Percentiles rank a stretch among this genome's conserved stretches.
Evolutionary conservation across 2,888 invertebrate species (phyloP).

Genomic region (Notodromas monacha): DNA sequence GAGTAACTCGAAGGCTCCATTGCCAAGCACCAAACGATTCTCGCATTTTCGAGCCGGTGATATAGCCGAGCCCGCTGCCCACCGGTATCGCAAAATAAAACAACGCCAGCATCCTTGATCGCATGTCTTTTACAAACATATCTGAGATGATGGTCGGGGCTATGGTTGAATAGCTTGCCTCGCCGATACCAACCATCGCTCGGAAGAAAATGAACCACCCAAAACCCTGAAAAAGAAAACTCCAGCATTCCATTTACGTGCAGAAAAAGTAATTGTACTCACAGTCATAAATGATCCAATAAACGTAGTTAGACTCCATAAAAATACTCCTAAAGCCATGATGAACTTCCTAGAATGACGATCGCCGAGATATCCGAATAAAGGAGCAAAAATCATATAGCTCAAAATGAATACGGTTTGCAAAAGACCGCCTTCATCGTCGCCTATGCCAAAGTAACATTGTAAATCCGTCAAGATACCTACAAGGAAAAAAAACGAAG

Average conservation of each 20-base stretch:
- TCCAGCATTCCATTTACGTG: too few relatives aligned
- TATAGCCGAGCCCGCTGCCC: conserved; percentile 79
- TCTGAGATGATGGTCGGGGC: conserved; percentile 96
- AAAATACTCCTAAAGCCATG: conserved; percentile 61
- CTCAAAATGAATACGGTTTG: conserved; percentile 79
- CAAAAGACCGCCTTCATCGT: conserved; percentile 50
- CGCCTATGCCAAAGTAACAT: conserved; percentile 31
- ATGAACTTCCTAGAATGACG: conserved; percentile 60
- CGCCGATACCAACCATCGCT: conserved; percentile 77
- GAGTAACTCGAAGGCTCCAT: conserved; percentile 76
- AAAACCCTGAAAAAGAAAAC: conserved; percentile 30
- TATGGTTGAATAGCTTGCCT: conserved; percentile 93
- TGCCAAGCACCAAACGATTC: conserved; percentile 39
- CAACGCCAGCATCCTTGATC: conserved; percentile 75
- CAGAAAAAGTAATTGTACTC: too few relatives aligned
- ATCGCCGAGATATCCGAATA: conserved; percentile 92
- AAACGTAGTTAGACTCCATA: conserved; percentile 84
- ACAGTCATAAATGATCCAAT: conserved; percentile 62
- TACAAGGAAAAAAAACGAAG: too few relatives aligned
- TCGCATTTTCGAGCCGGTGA: conserved; percentile 60
- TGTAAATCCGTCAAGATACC: conserved; percentile 54
- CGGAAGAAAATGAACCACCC: conserved; percentile 49
- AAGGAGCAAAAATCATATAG: conserved; percentile 88
- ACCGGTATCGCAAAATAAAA: conserved; percentile 99
- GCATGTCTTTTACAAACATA: conserved; percentile 47